Evolutionary conservation across 2,888 invertebrate genomes (phyloP).

Genomic region (Operophtera brumata): DNA sequence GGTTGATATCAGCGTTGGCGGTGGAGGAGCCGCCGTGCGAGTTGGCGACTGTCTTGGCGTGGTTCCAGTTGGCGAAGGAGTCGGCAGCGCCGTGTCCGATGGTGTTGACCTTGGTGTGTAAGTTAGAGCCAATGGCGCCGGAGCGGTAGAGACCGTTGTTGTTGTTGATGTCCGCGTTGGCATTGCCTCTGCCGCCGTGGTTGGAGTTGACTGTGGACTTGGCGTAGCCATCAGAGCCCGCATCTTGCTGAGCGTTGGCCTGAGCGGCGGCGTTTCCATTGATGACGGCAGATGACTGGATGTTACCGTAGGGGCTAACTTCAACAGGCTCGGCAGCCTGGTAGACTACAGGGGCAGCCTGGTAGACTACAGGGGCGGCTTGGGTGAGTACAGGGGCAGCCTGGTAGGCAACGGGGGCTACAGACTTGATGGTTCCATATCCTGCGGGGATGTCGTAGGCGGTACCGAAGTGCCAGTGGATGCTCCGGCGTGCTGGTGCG

Average conservation of each 20-base stretch:
- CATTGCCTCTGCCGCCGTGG: slow-evolving; percentile 33
- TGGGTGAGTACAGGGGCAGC: slow-evolving; percentile 23
- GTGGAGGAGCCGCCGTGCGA: slow-evolving; percentile 35
- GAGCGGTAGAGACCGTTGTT: slow-evolving; percentile 37
- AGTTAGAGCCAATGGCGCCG: slow-evolving; percentile 38
- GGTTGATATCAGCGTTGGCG: slow-evolving; percentile 37
- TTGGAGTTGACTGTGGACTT: slow-evolving; percentile 28
- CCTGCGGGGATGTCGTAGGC: slow-evolving; percentile 53
- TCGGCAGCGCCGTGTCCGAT: slow-evolving; percentile 37
- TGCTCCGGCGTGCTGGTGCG: slow-evolving; percentile 41
- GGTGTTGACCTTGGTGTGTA: slow-evolving; percentile 30
- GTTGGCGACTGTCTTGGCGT: slow-evolving; percentile 22
- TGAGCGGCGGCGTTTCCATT: slow-evolving; percentile 18
- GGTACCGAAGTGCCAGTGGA: slow-evolving; percentile 70
- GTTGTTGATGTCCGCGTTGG: slow-evolving; percentile 36
- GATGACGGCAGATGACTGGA: slow-evolving; percentile 25
- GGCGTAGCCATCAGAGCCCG: slow-evolving; percentile 15
- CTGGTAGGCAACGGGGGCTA: slow-evolving; percentile 15
- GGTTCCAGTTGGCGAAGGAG: slow-evolving; percentile 34
- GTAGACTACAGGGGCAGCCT: slow-evolving; percentile 6
- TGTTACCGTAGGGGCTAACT: slow-evolving; percentile 26
- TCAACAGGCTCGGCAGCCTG: slow-evolving; percentile 1
- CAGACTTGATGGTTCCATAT: slow-evolving; percentile 20
- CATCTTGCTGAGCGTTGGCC: slow-evolving; percentile 36
- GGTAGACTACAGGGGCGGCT: slow-evolving; percentile 30